Evolutionary conservation across 2,113 vertebrate species (phyloP).

Genomic region (Nymphicus hollandicus): DNA sequence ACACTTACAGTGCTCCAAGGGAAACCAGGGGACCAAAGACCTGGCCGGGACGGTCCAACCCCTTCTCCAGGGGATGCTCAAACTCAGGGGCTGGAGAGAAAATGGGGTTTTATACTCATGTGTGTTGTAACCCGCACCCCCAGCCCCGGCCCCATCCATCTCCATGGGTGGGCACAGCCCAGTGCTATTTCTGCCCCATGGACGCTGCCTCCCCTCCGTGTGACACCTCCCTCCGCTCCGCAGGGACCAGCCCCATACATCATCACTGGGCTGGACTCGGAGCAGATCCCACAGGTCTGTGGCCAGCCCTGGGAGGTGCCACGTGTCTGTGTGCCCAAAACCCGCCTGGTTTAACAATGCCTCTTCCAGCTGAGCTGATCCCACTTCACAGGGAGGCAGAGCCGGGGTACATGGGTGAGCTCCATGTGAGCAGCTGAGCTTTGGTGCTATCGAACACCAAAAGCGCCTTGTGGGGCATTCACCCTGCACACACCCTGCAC

Average conservation of each 20-base stretch:
- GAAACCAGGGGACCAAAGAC: neutral
- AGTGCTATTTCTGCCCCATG: neutral
- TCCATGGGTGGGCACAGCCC: neutral
- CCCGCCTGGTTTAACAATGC: rapidly evolving
- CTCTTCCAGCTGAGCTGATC: neutral
- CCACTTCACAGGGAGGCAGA: neutral
- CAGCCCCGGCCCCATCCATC: neutral
- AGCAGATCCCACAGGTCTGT: neutral
- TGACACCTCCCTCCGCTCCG: neutral
- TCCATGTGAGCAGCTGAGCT: rapidly evolving
- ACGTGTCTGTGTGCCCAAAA: rapidly evolving
- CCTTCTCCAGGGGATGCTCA: neutral
- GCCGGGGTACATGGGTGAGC: rapidly evolving
- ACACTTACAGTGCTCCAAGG: neutral
- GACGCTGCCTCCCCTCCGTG: neutral
- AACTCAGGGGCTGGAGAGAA: neutral
- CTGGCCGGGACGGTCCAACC: neutral
- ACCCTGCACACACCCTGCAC: neutral
- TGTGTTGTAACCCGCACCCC: neutral
- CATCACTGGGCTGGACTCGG: rapidly evolving
- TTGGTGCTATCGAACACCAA: neutral
- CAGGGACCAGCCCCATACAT: neutral
- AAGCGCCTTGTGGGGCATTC: neutral
- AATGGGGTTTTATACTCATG: neutral
- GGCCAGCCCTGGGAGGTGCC: neutral